Evolutionary conservation across 2,797 vertebrate species (phyloP).

Genomic region (Novumbra hubbsi): DNA sequence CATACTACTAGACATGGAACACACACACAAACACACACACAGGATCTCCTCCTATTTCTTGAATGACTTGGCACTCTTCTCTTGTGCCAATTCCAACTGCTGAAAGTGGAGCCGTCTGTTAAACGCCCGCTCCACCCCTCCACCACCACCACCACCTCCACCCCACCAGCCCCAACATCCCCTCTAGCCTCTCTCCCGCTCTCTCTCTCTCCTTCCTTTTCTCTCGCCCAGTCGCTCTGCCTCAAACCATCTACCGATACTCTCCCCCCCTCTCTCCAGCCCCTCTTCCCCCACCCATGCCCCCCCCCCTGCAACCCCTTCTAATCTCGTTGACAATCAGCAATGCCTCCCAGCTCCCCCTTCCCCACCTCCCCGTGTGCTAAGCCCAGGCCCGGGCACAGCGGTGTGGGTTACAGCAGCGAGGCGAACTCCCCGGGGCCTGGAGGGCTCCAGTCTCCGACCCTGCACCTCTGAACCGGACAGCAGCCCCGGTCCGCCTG

Average conservation of each 20-base stretch:
- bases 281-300: conserved; percentile 25
- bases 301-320: conserved; percentile 24
- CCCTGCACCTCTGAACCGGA: background rate
- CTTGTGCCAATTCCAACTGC: conserved; percentile 36
- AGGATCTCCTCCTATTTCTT: conserved; percentile 33
- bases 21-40: background rate
- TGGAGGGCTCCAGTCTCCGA: background rate
- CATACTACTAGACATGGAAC: too few species aligned
- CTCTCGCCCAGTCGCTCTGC: conserved; percentile 23
- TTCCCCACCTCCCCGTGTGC: conserved; percentile 13
- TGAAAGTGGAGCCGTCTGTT: conserved; percentile 47
- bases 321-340: conserved; percentile 54
- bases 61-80: conserved; percentile 29
- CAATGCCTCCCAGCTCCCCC: conserved; percentile 34
- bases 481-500: background rate
- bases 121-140: conserved; percentile 26
- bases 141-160: background rate
- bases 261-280: conserved; percentile 14
- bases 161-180: too few species aligned
- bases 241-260: background rate
- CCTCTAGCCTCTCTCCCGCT: conserved; percentile 2
- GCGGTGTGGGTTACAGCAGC: conserved; percentile 26
- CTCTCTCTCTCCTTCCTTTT: conserved; percentile 15
- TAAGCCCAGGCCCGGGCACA: conserved; percentile 19
- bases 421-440: conserved; percentile 2